phyloP scores from a whole-genome alignment of 2,888 invertebrate genomes.

The Drosophila borealis region DNA sequence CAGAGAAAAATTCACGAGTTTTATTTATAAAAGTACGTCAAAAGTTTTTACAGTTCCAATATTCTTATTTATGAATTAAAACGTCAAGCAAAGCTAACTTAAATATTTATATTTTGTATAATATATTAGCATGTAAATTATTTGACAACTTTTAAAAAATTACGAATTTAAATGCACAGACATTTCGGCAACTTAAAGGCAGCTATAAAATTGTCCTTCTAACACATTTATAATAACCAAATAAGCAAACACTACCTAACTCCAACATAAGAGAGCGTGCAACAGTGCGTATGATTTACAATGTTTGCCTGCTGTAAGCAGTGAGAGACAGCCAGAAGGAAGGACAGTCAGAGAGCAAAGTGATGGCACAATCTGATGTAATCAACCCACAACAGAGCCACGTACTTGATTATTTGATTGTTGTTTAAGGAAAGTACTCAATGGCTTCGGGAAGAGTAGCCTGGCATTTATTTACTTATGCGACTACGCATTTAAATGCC shows the following conservation, averaged over 20 bases:
- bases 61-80: no score
- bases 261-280: conserved; percentile 9
- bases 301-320: conserved; percentile 48
- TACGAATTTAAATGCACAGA: conserved; percentile 1
- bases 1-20: no score
- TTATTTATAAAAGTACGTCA: no score
- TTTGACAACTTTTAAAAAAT: no score
- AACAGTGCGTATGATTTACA: conserved; percentile 71
- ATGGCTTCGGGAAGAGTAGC: conserved; percentile 13
- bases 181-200: conserved; percentile 1
- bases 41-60: no score
- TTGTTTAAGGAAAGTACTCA: conserved; percentile 17
- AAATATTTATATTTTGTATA: neutral
- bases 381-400: conserved; percentile 31
- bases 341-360: neutral
- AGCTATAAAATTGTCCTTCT: conserved; percentile 33
- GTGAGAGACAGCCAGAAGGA: conserved; percentile 5
- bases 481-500: conserved; percentile 45
- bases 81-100: no score
- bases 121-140: no score
- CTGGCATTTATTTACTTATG: conserved; percentile 45
- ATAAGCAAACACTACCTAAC: conserved; percentile 26
- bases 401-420: conserved; percentile 46
- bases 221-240: conserved; percentile 60
- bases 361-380: conserved; percentile 25